phyloP scores from a whole-genome alignment of 2,113 vertebrate species.

The Falco punctatus region DNA sequence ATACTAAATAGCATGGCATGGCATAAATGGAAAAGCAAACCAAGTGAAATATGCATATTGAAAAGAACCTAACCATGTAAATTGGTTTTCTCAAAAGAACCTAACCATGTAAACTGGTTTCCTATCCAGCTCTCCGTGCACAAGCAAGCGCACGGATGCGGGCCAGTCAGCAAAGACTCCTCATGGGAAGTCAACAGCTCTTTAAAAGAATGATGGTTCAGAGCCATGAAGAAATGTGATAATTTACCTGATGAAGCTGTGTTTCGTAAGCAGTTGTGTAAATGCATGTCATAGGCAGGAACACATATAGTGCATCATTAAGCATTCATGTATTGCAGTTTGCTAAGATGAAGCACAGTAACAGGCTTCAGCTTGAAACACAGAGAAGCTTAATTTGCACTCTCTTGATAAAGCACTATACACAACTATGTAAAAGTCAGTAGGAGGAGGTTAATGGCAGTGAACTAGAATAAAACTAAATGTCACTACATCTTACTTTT shows the following conservation, averaged over 20 bases:
- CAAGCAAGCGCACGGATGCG: neutral
- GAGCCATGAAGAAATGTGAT: neutral
- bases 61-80: neutral
- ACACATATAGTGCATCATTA: neutral
- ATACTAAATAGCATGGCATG: neutral
- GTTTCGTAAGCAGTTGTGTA: neutral
- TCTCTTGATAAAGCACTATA: slow-evolving; percentile 10
- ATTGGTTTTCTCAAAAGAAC: neutral
- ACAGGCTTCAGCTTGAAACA: neutral
- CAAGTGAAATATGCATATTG: neutral
- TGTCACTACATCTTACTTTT: slow-evolving; percentile 77
- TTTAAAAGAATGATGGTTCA: neutral
- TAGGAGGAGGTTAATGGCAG: slow-evolving; percentile 69
- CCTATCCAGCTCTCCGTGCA: neutral
- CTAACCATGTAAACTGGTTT: neutral
- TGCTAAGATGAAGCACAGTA: neutral
- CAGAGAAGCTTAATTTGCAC: neutral
- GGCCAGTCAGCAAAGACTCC: neutral
- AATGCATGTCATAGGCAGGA: neutral
- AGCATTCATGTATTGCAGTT: neutral
- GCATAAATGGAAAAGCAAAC: neutral
- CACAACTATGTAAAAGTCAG: slow-evolving; percentile 41
- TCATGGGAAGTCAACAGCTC: neutral
- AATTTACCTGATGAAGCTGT: neutral
- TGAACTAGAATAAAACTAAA: slow-evolving; percentile 80